Evolutionary conservation across 2,888 invertebrate genomes (phyloP).

Genomic region (Taphrorychus bicolor): DNA sequence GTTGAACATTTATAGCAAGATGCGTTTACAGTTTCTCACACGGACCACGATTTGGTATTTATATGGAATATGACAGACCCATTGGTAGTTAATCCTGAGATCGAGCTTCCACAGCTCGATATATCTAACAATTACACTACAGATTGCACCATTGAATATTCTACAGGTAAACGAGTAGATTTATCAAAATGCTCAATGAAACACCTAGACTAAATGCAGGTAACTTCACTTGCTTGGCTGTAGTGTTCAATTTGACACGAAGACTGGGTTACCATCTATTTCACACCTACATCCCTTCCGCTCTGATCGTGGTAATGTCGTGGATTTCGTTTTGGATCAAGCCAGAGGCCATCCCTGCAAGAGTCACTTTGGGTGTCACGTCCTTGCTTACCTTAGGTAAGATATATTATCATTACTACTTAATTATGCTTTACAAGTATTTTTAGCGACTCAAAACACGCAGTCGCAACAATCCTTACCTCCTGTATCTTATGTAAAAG

Average conservation of each 20-base stretch:
- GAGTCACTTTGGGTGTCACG: conserved; percentile 88
- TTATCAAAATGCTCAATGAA: background rate
- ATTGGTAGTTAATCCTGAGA: conserved; percentile 85
- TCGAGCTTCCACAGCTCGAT: conserved; percentile 88
- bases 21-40: conserved; percentile 83
- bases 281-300: conserved; percentile 91
- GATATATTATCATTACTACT: too few relatives aligned
- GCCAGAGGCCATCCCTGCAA: conserved; percentile 89
- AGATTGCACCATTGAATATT: conserved; percentile 88
- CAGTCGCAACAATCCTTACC: conserved; percentile 89
- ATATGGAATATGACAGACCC: conserved; percentile 90
- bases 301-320: conserved; percentile 91
- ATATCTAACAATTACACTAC: conserved; percentile 86
- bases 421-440: too few relatives aligned
- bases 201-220: conserved; percentile 61
- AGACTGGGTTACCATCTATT: conserved; percentile 89
- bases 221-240: conserved; percentile 91
- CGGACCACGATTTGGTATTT: conserved; percentile 87
- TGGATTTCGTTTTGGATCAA: conserved; percentile 98
- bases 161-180: conserved; percentile 74
- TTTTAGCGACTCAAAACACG: conserved; percentile 86
- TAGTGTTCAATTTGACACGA: conserved; percentile 83
- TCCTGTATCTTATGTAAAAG: conserved; percentile 91
- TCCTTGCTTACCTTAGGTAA: conserved; percentile 82
- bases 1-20: background rate